Percentiles rank a stretch among this genome's conserved stretches.
Evolutionary conservation across 2,888 invertebrate genomes (phyloP).

Genomic region (Ophonus ardosiacus): DNA sequence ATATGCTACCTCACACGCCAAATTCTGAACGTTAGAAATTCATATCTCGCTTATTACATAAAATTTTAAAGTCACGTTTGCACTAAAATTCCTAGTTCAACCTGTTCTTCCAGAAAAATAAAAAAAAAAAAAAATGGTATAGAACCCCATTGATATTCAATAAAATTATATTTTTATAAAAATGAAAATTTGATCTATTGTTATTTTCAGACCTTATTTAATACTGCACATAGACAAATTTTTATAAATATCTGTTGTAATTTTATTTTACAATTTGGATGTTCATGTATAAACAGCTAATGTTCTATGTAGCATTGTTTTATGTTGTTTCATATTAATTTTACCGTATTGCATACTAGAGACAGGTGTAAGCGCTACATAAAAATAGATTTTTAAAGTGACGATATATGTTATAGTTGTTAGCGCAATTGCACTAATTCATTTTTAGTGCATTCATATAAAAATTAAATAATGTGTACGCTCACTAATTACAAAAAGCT

Average conservation of each 20-base stretch:
- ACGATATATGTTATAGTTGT: slow-evolving; percentile 44
- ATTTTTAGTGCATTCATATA: slow-evolving; percentile 47
- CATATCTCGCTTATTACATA: too few species aligned
- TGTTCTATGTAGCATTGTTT: slow-evolving; percentile 14
- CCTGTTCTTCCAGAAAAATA: too few species aligned
- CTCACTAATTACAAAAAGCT: slow-evolving; percentile 67
- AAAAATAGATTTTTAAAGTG: slow-evolving; percentile 38
- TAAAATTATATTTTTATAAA: slow-evolving; percentile 40
- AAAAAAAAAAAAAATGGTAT: too few species aligned
- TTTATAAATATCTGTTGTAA: slow-evolving; percentile 2
- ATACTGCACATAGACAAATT: background rate
- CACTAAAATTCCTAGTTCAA: too few species aligned
- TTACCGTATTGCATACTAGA: slow-evolving; percentile 27
- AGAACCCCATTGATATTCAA: slow-evolving; percentile 12
- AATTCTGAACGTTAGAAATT: too few species aligned
- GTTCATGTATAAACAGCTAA: slow-evolving; percentile 20
- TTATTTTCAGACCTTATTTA: slow-evolving; percentile 4
- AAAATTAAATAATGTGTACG: slow-evolving; percentile 46
- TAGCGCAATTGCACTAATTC: slow-evolving; percentile 47
- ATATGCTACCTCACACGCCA: too few species aligned
- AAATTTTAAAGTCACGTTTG: too few species aligned
- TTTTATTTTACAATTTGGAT: slow-evolving; percentile 37
- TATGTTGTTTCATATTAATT: slow-evolving; percentile 12
- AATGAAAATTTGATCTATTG: background rate
- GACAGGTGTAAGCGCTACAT: slow-evolving; percentile 31